Percentiles rank a stretch among this genome's conserved stretches.
Evolutionary conservation across 2,797 vertebrate genomes (phyloP).

Genomic region (Periparus ater): DNA sequence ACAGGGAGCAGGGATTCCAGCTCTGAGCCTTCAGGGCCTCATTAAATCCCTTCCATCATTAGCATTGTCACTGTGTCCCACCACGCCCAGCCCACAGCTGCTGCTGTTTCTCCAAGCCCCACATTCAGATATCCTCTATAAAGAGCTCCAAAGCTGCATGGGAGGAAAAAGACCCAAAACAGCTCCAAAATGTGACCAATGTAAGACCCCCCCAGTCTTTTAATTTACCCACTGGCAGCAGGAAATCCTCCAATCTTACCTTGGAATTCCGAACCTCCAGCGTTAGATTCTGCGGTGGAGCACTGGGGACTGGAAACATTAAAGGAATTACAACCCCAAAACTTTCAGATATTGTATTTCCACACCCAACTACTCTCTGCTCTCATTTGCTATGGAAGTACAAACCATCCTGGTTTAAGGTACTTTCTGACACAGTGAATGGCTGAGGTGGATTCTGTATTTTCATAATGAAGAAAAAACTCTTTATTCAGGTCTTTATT

Average conservation of each 20-base stretch:
- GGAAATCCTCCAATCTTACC: conserved; percentile 77
- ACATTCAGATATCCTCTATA: background rate
- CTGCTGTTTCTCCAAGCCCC: background rate
- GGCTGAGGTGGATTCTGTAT: background rate
- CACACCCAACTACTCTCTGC: background rate
- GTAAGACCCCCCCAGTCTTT: background rate
- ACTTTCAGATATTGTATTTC: background rate
- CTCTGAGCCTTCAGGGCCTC: background rate
- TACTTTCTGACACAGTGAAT: background rate
- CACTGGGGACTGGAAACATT: conserved; percentile 86
- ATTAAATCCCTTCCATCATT: background rate
- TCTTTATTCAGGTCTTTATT: background rate
- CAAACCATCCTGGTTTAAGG: background rate
- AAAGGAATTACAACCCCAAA: background rate
- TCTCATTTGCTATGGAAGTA: background rate
- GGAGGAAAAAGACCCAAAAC: background rate
- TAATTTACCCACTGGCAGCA: background rate
- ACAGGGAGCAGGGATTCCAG: background rate
- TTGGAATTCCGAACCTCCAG: conserved; percentile 97
- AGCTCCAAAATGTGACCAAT: background rate
- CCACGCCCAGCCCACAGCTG: background rate
- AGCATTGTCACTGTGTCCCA: background rate
- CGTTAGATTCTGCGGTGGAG: conserved; percentile 94
- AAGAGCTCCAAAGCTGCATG: background rate
- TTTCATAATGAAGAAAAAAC: background rate